These are phyloP conservation scores for Rhagonycha lutea DNA, from an alignment of 2,888 invertebrate genomes.

Conservation along the genomic window DNA sequence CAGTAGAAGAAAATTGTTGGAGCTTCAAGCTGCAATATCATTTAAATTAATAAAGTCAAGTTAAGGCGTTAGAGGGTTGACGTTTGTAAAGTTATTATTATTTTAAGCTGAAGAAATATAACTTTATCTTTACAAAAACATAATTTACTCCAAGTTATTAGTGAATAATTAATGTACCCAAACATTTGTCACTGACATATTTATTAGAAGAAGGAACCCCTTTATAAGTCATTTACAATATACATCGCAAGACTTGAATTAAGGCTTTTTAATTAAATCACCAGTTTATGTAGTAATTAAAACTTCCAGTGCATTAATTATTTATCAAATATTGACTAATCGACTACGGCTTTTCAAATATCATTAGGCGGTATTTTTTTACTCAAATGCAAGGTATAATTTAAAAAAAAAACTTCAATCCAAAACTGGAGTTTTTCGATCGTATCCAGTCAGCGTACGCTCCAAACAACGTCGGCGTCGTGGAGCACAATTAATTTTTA, in stretches of 20 bases:
- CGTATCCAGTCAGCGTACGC: neutral
- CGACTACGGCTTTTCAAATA: neutral
- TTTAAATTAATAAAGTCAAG: neutral
- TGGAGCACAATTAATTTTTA: neutral
- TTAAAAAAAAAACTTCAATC: no score
- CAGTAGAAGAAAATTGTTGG: neutral
- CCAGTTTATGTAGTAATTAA: neutral
- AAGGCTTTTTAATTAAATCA: neutral
- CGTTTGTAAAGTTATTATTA: neutral
- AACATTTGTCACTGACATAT: conserved; percentile 2
- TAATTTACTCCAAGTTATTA: neutral
- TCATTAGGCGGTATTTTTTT: neutral
- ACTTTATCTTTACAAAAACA: neutral
- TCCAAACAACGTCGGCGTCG: no score
- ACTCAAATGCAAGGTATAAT: no score
- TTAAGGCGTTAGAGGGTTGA: neutral
- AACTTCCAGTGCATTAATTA: neutral
- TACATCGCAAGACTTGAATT: neutral
- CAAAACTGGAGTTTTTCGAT: neutral
- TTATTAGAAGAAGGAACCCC: conserved; percentile 1
- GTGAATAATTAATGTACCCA: conserved; percentile 2
- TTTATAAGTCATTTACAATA: neutral
- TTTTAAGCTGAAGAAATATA: neutral
- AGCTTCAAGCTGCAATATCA: neutral
- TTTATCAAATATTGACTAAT: neutral